A percentile compares a stretch with the other conserved stretches of the same genome.
phyloP scores from a whole-genome alignment of 1,140 invertebrate species.

The Lordiphosa mommai region DNA sequence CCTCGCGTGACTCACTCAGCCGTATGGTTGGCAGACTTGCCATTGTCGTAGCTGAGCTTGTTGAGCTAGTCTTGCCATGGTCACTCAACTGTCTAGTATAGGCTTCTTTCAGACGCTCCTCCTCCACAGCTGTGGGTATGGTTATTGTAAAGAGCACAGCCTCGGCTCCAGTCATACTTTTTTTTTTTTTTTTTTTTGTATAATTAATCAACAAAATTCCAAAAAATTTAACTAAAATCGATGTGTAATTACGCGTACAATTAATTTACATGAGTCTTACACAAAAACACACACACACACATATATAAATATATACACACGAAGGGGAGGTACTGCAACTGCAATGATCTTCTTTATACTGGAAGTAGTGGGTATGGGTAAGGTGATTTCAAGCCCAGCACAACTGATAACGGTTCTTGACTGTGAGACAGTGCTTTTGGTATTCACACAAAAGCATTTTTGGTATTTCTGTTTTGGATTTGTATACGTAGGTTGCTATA shows the following conservation, averaged over 20 bases:
- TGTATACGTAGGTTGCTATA: too few relatives aligned
- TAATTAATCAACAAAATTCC: too few relatives aligned
- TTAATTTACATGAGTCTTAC: conserved; percentile 1
- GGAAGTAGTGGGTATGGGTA: conserved; percentile 20
- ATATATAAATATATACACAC: conserved; percentile 13
- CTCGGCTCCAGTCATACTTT: conserved; percentile 43
- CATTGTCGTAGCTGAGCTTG: neutral
- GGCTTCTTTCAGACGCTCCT: conserved; percentile 47
- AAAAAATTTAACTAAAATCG: conserved; percentile 5
- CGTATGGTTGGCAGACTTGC: conserved; percentile 20
- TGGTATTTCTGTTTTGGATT: too few relatives aligned
- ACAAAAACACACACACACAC: neutral
- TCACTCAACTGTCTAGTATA: conserved; percentile 14
- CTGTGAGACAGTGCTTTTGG: conserved; percentile 7
- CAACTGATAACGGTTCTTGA: conserved; percentile 41
- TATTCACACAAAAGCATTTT: conserved; percentile 14
- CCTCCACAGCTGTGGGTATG: conserved; percentile 73
- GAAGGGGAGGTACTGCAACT: conserved; percentile 23
- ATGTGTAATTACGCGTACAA: neutral
- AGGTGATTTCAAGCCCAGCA: conserved; percentile 16
- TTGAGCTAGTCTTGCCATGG: neutral
- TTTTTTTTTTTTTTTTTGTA: neutral
- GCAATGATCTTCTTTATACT: conserved; percentile 52
- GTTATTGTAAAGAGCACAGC: conserved; percentile 79
- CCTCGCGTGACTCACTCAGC: neutral